Evolutionary conservation across 2,797 vertebrate genomes (phyloP).

Genomic region (Knipowitschia caucasica): DNA sequence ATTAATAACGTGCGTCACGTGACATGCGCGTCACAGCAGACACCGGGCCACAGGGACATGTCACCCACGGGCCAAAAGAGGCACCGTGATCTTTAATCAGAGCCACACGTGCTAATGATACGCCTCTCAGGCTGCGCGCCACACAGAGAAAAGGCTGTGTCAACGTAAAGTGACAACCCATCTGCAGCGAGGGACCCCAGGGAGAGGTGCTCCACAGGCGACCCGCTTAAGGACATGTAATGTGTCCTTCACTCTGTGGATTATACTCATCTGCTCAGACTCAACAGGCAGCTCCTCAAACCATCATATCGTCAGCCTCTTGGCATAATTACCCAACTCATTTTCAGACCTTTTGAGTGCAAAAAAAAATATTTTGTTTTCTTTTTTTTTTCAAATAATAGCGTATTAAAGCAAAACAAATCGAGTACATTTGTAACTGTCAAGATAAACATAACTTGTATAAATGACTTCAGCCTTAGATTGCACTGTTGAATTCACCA

Average conservation of each 20-base stretch:
- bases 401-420: too few species aligned
- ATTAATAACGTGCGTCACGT: constrained; percentile 99
- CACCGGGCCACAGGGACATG: constrained; percentile 85
- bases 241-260: constrained; percentile 41
- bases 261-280: constrained; percentile 21
- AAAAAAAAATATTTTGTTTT: too few species aligned
- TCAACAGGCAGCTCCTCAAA: background rate
- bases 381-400: too few species aligned
- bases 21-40: constrained; percentile 54
- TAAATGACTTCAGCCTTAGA: too few species aligned
- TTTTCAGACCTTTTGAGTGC: too few species aligned
- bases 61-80: constrained; percentile 79
- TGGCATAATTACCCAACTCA: too few species aligned
- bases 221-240: constrained; percentile 32
- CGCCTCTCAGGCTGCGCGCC: constrained; percentile 58
- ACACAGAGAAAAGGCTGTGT: constrained; percentile 28
- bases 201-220: constrained; percentile 22
- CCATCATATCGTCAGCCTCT: too few species aligned
- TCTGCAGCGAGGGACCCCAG: constrained; percentile 32
- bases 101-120: constrained; percentile 84
- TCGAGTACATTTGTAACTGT: too few species aligned
- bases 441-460: too few species aligned
- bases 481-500: too few species aligned
- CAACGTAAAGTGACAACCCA: constrained; percentile 46
- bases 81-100: constrained; percentile 91